phyloP scores from a whole-genome alignment of 1,140 invertebrate genomes.

The Drosophila takahashii region DNA sequence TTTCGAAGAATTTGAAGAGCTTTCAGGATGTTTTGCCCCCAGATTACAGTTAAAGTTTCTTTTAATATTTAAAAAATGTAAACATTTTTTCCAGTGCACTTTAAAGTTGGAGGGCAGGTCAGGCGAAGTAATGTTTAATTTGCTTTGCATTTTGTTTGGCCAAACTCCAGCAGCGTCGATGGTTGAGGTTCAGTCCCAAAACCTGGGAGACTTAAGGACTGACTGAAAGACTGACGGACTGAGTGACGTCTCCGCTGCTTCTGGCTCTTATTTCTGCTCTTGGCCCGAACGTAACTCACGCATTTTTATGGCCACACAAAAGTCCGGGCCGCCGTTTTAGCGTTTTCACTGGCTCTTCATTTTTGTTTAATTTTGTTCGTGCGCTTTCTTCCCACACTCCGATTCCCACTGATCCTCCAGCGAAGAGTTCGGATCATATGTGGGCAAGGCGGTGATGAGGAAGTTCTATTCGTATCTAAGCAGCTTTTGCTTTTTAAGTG shows the following conservation, averaged over 20 bases:
- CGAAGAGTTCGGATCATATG: conserved; percentile 9
- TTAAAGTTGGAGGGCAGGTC: conserved; percentile 34
- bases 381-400: conserved; percentile 59
- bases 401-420: conserved; percentile 63
- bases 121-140: conserved; percentile 64
- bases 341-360: conserved; percentile 28
- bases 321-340: conserved; percentile 50
- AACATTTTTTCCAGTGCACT: conserved; percentile 5
- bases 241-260: conserved; percentile 44
- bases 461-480: conserved; percentile 38
- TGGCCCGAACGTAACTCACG: conserved; percentile 64
- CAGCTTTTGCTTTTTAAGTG: conserved; percentile 46
- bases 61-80: no score
- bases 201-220: conserved; percentile 4
- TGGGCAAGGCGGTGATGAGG: neutral
- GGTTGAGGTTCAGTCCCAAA: conserved; percentile 14
- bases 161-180: conserved; percentile 52
- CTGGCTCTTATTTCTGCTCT: conserved; percentile 41
- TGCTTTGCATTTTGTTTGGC: conserved; percentile 77
- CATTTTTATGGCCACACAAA: conserved; percentile 78
- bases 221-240: conserved; percentile 34
- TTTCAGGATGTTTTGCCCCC: no score
- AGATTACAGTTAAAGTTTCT: no score
- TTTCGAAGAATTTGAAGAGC: no score
- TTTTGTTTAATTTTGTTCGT: conserved; percentile 36